Base-by-base conservation (phyloP, 2,888 invertebrate species). In the Agelastica alni region DNA sequence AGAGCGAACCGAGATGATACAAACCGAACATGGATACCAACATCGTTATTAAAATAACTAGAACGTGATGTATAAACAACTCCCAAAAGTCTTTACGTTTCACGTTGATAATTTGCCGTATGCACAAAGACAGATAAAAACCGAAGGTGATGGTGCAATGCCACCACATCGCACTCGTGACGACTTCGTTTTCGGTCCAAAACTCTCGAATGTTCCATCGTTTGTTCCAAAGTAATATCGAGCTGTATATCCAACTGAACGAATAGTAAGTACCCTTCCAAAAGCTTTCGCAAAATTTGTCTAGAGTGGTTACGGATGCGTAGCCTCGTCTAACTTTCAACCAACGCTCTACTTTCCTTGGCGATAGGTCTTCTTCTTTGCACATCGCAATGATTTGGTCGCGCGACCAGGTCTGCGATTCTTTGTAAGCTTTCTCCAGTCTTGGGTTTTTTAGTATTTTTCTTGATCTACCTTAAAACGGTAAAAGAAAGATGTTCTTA, bases 251-350 rank as follows among this genome's bases (percentile, higher is more conserved):
- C 14, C 22, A 47, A 7, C 36, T 47, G 3, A 47, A 9, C 4
- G 14, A 10, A n/a, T 47, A 47, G 28, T 16, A 47, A 4, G 13
- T 6, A 17, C 16, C 36, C 3, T 17, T 30, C 10, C 22, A 28
- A 4, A 14, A 2, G 28, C 28, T 47, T 10, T 47, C 47, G 9
- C 47, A 22, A 26, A 46, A 36, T 18, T 22, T 32, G 13, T 32
- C 32, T n/a, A n/a, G n/a, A n/a, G n/a, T n/a, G n/a, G n/a, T n/a
- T n/a, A n/a, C n/a, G n/a, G n/a, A n/a, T n/a, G n/a, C n/a, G n/a
- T n/a, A n/a, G n/a, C n/a, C n/a, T n/a, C n/a, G n/a, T n/a, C n/a
- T n/a, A n/a, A n/a, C n/a, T n/a, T n/a, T n/a, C n/a, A n/a, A n/a
- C n/a, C n/a, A n/a, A n/a, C n/a, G n/a, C n/a, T n/a, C n/a, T n/a